A percentile compares a stretch with the other conserved stretches of the same genome.
phyloP scores from a whole-genome alignment of 2,797 vertebrate species.

The Benthosema pterotum region DNA sequence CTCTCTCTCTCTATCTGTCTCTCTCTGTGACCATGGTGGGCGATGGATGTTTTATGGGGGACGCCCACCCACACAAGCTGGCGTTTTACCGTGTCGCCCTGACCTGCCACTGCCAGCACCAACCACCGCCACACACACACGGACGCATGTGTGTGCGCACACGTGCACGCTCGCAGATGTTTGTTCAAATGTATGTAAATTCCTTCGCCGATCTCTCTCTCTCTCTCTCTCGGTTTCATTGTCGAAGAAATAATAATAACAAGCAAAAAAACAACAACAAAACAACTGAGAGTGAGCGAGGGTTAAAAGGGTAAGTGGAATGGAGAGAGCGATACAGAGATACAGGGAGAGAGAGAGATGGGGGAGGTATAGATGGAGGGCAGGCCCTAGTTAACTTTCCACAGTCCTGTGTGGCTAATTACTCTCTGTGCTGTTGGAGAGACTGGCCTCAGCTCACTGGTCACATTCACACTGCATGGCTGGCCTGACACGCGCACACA shows the following conservation, averaged over 20 bases:
- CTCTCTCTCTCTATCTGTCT: no score
- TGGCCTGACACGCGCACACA: slow-evolving; percentile 71
- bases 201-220: no score
- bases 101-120: no score
- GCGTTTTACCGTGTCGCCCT: slow-evolving; percentile 36
- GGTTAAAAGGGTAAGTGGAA: slow-evolving; percentile 39
- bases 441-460: slow-evolving; percentile 64
- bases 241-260: neutral
- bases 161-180: no score
- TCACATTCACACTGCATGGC: slow-evolving; percentile 73
- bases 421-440: slow-evolving; percentile 75
- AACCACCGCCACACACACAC: no score
- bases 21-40: slow-evolving; percentile 17
- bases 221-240: slow-evolving; percentile 15
- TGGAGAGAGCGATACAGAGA: slow-evolving; percentile 26
- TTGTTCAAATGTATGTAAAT: no score
- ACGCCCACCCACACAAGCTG: slow-evolving; percentile 19
- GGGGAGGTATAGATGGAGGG: slow-evolving; percentile 25
- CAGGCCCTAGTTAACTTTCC: slow-evolving; percentile 78
- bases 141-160: no score
- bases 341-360: no score
- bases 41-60: slow-evolving; percentile 26
- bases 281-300: slow-evolving; percentile 32
- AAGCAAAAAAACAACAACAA: slow-evolving; percentile 16
- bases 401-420: slow-evolving; percentile 84